A percentile compares a stretch with the other conserved stretches of the same genome.
phyloP scores from a whole-genome alignment of 1,140 invertebrate genomes.

The Danaus plexippus region DNA sequence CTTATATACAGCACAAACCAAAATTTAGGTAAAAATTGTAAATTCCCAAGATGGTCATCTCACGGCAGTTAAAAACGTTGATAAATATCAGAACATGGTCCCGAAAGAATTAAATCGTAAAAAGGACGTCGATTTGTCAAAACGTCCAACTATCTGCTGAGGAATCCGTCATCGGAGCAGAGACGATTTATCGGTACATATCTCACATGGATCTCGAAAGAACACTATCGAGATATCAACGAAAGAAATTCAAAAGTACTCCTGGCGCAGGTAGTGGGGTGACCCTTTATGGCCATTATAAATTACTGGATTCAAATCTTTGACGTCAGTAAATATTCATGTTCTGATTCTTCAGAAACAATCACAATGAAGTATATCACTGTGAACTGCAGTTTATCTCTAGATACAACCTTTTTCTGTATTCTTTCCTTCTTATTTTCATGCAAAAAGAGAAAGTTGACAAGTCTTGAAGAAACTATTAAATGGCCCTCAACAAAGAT shows the following conservation, averaged over 20 bases:
- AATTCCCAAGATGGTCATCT: conserved; percentile 22
- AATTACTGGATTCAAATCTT: too few relatives aligned
- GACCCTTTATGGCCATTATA: not conserved
- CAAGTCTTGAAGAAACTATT: too few relatives aligned
- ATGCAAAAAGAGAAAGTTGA: too few relatives aligned
- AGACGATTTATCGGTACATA: conserved; percentile 49
- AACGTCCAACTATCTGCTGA: conserved; percentile 51
- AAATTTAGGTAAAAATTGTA: too few relatives aligned
- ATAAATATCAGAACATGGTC: conserved; percentile 47
- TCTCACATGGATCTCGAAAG: conserved; percentile 44
- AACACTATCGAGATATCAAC: conserved; percentile 40
- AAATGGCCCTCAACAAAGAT: too few relatives aligned
- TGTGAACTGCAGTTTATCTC: too few relatives aligned
- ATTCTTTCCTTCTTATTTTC: too few relatives aligned
- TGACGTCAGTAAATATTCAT: too few relatives aligned
- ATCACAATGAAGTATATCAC: too few relatives aligned
- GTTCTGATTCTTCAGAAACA: too few relatives aligned
- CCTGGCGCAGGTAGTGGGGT: conserved; percentile 3
- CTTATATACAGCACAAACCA: not conserved
- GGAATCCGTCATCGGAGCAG: conserved; percentile 58
- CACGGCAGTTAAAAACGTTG: conserved; percentile 26
- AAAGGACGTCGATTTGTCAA: conserved; percentile 60
- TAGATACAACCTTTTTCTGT: too few relatives aligned
- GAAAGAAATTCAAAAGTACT: conserved; percentile 32
- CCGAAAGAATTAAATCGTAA: conserved; percentile 44